Conservation (phyloP, 2,888 invertebrate genomes). For the Cataglyphis altisquamis region DNA sequence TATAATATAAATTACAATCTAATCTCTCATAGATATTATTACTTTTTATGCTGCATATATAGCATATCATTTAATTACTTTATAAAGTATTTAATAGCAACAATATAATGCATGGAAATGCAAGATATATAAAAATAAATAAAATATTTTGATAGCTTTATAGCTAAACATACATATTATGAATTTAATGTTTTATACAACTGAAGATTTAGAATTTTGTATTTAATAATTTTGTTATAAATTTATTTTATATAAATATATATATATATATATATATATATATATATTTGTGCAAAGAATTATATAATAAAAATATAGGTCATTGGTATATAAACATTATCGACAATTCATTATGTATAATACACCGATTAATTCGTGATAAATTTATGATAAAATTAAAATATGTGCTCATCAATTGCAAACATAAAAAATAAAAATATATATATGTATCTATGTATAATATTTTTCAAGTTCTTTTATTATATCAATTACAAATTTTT, state of each 20-base stretch:
- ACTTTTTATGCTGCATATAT: neutral
- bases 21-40: neutral
- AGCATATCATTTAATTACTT: neutral
- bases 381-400: neutral
- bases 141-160: neutral
- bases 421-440: neutral
- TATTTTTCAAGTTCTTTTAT: neutral
- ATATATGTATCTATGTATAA: neutral
- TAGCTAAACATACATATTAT: neutral
- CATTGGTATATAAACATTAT: neutral
- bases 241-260: neutral
- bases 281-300: neutral
- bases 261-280: neutral
- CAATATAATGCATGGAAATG: neutral
- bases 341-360: neutral
- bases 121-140: neutral
- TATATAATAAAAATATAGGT: neutral
- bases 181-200: neutral
- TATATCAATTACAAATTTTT: neutral
- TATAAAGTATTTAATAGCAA: neutral
- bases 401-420: neutral
- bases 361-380: neutral
- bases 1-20: neutral
- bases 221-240: neutral
- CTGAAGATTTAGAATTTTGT: neutral